These are phyloP conservation scores for Halichondria panicea DNA, from an alignment of 37 sponge, comb jelly and placozoan genomes.

Conservation along the genomic window DNA sequence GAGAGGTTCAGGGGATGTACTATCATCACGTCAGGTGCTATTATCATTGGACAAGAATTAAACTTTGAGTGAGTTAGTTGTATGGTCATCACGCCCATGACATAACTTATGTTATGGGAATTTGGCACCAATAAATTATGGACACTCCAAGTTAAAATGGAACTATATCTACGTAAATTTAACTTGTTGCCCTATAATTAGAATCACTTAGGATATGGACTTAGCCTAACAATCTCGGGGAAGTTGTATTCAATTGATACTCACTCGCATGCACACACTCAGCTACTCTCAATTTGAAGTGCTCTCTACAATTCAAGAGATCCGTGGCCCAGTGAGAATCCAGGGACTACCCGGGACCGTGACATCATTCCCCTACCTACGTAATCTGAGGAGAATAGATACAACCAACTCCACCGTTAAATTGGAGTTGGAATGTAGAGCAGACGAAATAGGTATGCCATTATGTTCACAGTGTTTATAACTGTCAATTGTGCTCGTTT, in stretches of 20 bases:
- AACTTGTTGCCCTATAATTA: no score
- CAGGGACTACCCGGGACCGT: background rate
- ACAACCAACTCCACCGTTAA: background rate
- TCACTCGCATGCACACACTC: no score
- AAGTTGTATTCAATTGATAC: no score
- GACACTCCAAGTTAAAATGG: no score
- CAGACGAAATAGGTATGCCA: no score
- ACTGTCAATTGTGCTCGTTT: background rate
- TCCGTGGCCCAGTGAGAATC: conserved; percentile 45
- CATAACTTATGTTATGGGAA: no score
- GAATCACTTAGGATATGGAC: no score
- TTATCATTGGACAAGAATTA: background rate
- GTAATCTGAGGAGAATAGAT: conserved; percentile 41
- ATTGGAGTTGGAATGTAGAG: background rate
- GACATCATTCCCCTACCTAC: conserved; percentile 45
- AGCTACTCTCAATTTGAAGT: conserved; percentile 10
- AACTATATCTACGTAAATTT: no score
- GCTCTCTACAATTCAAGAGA: conserved; percentile 48
- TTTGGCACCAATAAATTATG: no score
- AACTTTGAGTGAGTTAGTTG: background rate
- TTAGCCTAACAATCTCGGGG: no score
- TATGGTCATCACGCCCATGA: no score
- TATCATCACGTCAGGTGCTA: conserved; percentile 22
- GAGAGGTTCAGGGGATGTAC: conserved; percentile 29
- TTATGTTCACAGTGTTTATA: no score